phyloP scores from a whole-genome alignment of 2,888 invertebrate genomes.

The Luffia ferchaultella region DNA sequence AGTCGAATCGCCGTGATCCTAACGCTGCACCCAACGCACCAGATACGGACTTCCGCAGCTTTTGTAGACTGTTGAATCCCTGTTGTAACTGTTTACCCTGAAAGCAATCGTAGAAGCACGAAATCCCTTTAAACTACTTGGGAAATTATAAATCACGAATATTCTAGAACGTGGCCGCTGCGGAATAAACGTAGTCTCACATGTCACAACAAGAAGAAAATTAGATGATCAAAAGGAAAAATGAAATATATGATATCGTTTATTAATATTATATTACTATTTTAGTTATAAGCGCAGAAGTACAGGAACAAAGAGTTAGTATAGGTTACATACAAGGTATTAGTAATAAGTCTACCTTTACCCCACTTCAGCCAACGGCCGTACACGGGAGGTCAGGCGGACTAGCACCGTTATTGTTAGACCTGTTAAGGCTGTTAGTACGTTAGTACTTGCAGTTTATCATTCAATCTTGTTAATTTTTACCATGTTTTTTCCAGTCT shows the following conservation, averaged over 20 bases:
- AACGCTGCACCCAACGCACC: constrained; percentile 64
- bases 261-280: too few species aligned
- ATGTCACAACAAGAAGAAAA: background rate
- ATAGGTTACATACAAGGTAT: background rate
- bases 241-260: background rate
- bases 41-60: constrained; percentile 74
- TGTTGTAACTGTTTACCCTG: constrained; percentile 60
- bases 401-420: constrained; percentile 28
- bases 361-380: constrained; percentile 40
- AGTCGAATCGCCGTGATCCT: constrained; percentile 54
- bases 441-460: too few species aligned
- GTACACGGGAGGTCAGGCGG: constrained; percentile 42
- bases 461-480: too few species aligned
- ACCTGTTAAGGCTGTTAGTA: too few species aligned
- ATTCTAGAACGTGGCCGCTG: constrained; percentile 28
- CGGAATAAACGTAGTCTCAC: constrained; percentile 45
- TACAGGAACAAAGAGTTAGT: too few species aligned
- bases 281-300: too few species aligned
- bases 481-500: too few species aligned
- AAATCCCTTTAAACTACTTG: constrained; percentile 60
- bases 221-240: too few species aligned
- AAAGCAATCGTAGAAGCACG: constrained; percentile 63
- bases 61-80: constrained; percentile 73
- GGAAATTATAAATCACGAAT: constrained; percentile 22
- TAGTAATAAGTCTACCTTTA: constrained; percentile 28